Base-by-base conservation (phyloP, 2,113 vertebrate genomes). In the Trematocara variabile region DNA sequence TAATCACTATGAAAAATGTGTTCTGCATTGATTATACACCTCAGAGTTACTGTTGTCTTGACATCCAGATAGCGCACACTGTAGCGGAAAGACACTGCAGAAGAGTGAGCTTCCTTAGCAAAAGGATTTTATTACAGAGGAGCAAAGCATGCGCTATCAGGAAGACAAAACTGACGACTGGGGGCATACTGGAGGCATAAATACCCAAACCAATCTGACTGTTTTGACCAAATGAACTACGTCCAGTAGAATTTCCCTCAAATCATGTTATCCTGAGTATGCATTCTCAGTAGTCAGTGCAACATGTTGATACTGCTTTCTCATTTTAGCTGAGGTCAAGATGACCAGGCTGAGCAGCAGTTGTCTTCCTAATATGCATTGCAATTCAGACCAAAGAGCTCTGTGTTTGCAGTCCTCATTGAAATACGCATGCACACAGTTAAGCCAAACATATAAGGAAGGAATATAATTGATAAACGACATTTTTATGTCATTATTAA, bases 41-140 rank as follows among this genome's bases (percentile, higher is more conserved):
- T 0, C 22, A 28, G 39, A 73, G 13, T 73, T 73, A 73, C 5
- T 73, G 39, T 73, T 73, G 22, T 46, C 65, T 73, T 46, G 65
- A 73, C 22, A 46, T 73, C 13, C 5, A 46, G 41, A 46, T 28
- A 73, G 13, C 1, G 1, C 3, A 18, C 22, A 46, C 22, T 73
- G 13, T 46, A 18, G 39, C 0, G 1, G 22, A 73, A 10, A 46
- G 13, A 28, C 22, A 73, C 41, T 18, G 68, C 68, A 46, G 22
- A 28, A 0, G 65, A 46, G 39, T 14, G 20, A 44, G n/a, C 65
- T 70, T 44, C 3, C 7, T 44, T 0, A 73, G 39, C 13, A 46
- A 44, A 46, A 46, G 13, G 25, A 28, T 30, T 46, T 73, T 73
- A 73, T 11, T 48, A 28, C 22, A 73, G 22, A 46, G 39, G 13